Evolutionary conservation across 2,113 vertebrate species (phyloP).

Genomic region (Cepphus grylle): DNA sequence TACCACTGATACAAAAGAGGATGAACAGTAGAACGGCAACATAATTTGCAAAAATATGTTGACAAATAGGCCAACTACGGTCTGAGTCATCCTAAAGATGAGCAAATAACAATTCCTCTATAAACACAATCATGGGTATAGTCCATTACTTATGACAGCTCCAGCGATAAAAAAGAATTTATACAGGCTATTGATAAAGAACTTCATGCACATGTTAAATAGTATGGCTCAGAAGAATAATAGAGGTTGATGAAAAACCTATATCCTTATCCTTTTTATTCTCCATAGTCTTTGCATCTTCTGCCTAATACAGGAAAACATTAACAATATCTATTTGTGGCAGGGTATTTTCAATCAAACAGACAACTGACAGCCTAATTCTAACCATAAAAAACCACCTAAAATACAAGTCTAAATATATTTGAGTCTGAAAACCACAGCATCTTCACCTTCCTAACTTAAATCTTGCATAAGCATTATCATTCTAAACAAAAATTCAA

Average conservation of each 20-base stretch:
- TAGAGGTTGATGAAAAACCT: neutral
- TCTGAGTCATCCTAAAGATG: conserved; percentile 40
- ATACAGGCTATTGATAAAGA: neutral
- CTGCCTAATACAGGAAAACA: neutral
- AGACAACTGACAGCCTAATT: neutral
- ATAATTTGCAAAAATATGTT: neutral
- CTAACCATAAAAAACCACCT: neutral
- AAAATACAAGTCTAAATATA: neutral
- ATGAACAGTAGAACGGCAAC: neutral
- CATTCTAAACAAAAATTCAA: neutral
- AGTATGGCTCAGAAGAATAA: neutral
- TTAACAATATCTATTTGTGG: neutral
- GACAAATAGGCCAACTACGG: neutral
- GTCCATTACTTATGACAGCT: neutral
- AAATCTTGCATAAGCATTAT: neutral
- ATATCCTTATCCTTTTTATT: neutral
- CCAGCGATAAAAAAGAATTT: neutral
- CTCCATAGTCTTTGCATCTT: neutral
- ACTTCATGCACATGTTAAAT: neutral
- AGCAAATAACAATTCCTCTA: neutral
- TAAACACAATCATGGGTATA: neutral
- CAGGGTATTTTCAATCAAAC: neutral
- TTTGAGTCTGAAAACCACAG: neutral
- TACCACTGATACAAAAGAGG: neutral
- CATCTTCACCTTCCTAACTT: neutral